These are phyloP conservation scores for Thymelicus lineola DNA, from an alignment of 2,888 invertebrate genomes.

Conservation along the genomic window DNA sequence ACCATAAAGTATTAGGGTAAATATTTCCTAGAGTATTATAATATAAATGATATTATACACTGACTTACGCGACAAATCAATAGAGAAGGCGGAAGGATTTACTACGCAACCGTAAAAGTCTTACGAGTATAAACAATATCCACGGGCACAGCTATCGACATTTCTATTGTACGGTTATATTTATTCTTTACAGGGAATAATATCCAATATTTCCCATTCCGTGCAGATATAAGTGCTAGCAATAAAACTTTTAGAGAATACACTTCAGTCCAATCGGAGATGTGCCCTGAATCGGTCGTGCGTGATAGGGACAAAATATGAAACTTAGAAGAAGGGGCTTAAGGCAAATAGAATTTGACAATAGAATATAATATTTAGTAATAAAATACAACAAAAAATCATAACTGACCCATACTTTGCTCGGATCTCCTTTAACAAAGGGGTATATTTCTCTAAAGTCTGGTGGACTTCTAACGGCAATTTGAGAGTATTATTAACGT, in stretches of 20 bases:
- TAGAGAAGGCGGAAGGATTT: background rate
- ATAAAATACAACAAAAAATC: no score
- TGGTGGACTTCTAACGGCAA: no score
- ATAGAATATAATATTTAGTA: no score
- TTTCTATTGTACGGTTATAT: constrained; percentile 8
- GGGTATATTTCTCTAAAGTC: no score
- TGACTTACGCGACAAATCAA: background rate
- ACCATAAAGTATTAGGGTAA: background rate
- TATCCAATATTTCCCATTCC: constrained; percentile 16
- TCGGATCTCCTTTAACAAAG: no score
- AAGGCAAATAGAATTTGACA: background rate
- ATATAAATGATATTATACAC: background rate
- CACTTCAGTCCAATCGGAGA: background rate
- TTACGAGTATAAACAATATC: constrained; percentile 8
- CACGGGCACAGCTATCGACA: background rate
- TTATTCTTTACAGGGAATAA: constrained; percentile 13
- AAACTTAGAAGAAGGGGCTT: background rate
- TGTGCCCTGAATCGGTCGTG: constrained; percentile 3
- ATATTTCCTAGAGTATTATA: background rate
- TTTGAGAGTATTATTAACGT: no score
- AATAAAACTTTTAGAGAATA: constrained; percentile 16
- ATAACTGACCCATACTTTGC: no score
- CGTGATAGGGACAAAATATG: background rate
- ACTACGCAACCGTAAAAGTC: constrained; percentile 1
- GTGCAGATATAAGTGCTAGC: constrained; percentile 2